Percentiles rank a stretch among this genome's conserved stretches.
phyloP scores from a whole-genome alignment of 2,888 invertebrate genomes.

The Brachyopa scutellaris region DNA sequence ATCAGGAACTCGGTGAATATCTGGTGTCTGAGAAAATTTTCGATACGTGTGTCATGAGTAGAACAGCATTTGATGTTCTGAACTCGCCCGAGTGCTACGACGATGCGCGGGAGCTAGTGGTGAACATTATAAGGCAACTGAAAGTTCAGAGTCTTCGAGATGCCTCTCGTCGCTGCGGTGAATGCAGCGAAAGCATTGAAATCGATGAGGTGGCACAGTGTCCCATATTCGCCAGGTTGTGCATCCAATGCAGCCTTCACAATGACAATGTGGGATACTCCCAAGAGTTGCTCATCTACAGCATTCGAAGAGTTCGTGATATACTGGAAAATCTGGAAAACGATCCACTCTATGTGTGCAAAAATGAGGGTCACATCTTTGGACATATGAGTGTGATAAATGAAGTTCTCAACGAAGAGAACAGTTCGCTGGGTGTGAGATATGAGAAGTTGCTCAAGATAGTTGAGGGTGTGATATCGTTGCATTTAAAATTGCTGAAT shows the following conservation, averaged over 20 bases:
- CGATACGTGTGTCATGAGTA: conserved; percentile 81
- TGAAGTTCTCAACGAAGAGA: conserved; percentile 74
- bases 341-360: conserved; percentile 83
- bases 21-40: conserved; percentile 81
- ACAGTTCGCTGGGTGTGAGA: conserved; percentile 29
- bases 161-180: conserved; percentile 73
- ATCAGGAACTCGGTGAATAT: conserved; percentile 80
- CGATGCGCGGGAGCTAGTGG: conserved; percentile 84
- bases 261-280: conserved; percentile 75
- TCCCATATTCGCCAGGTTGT: conserved; percentile 76
- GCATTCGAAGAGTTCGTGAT: conserved; percentile 75
- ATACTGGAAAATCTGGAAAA: conserved; percentile 78
- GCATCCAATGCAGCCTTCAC: conserved; percentile 68
- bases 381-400: conserved; percentile 78
- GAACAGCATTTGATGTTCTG: conserved; percentile 83
- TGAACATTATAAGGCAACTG: conserved; percentile 83
- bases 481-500: conserved; percentile 78
- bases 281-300: conserved; percentile 78
- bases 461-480: conserved; percentile 75
- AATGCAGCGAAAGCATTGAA: conserved; percentile 74
- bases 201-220: conserved; percentile 78
- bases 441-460: conserved; percentile 74
- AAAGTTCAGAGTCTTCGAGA: conserved; percentile 78
- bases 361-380: conserved; percentile 83
- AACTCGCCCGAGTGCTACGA: conserved; percentile 83